These are phyloP conservation scores for Drosophila greeni DNA, from an alignment of 2,888 invertebrate genomes.

Conservation along the genomic window DNA sequence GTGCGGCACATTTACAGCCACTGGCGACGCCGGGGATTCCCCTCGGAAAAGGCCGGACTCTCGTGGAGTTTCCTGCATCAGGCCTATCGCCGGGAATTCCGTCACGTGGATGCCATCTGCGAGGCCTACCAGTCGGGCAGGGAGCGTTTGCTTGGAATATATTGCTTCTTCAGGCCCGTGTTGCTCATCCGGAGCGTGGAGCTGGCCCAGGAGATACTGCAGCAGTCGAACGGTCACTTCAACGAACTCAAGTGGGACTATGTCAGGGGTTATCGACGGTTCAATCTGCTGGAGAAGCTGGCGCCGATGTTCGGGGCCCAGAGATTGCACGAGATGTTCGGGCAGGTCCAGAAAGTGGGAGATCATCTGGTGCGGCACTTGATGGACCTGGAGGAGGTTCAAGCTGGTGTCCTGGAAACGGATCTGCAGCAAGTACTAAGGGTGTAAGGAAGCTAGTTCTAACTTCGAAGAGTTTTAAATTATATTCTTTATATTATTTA, in stretches of 20 bases:
- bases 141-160: conserved; percentile 81
- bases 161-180: conserved; percentile 83
- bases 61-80: conserved; percentile 60
- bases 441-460: conserved; percentile 53
- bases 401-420: conserved; percentile 58
- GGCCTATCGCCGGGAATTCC: conserved; percentile 72
- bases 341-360: conserved; percentile 81
- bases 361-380: conserved; percentile 80
- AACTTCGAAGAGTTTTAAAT: too few relatives aligned
- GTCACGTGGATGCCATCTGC: conserved; percentile 67
- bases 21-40: conserved; percentile 75
- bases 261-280: conserved; percentile 81
- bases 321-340: conserved; percentile 83
- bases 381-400: conserved; percentile 43
- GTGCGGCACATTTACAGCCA: conserved; percentile 74
- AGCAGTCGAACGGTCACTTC: conserved; percentile 83
- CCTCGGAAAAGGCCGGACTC: conserved; percentile 60
- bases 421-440: conserved; percentile 66
- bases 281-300: conserved; percentile 82
- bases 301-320: conserved; percentile 84
- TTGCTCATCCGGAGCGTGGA: conserved; percentile 83
- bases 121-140: conserved; percentile 70
- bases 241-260: conserved; percentile 82
- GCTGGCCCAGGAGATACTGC: conserved; percentile 82
- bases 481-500: too few relatives aligned